A percentile compares a stretch with the other conserved stretches of the same genome.
phyloP scores from a whole-genome alignment of 1,140 invertebrate genomes.

The Cyclargus thomasi region DNA sequence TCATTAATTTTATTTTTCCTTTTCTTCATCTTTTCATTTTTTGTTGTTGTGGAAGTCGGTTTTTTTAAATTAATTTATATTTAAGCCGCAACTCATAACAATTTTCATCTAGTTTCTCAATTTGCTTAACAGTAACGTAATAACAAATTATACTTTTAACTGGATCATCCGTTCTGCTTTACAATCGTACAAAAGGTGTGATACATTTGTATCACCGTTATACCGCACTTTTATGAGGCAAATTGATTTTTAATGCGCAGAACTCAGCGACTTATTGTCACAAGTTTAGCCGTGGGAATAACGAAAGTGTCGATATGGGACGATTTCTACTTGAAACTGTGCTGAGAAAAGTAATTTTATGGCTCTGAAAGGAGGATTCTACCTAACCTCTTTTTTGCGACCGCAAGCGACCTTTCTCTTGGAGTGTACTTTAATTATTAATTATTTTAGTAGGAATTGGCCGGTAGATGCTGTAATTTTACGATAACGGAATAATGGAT shows the following conservation, averaged over 20 bases:
- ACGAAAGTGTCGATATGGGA: background rate
- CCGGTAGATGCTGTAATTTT: too few species aligned
- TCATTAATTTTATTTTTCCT: too few species aligned
- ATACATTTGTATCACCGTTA: slow-evolving; percentile 31
- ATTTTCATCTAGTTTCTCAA: background rate
- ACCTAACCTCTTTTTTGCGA: too few species aligned
- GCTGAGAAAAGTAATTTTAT: slow-evolving; percentile 17
- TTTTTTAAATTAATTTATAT: too few species aligned
- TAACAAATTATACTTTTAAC: background rate
- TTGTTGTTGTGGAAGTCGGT: too few species aligned
- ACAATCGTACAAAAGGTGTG: slow-evolving; percentile 30
- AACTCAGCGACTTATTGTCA: slow-evolving; percentile 16
- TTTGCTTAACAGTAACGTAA: background rate
- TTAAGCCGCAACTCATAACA: too few species aligned
- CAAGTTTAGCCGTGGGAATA: background rate
- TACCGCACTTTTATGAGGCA: slow-evolving; percentile 41
- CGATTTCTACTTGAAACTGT: slow-evolving; percentile 14
- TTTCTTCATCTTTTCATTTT: too few species aligned
- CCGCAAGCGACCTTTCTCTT: too few species aligned
- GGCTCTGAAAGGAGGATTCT: background rate
- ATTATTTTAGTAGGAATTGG: too few species aligned
- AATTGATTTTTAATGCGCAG: slow-evolving; percentile 57
- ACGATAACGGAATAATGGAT: too few species aligned
- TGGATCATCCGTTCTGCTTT: slow-evolving; percentile 5
- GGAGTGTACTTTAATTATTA: too few species aligned